Conservation (phyloP, 2,888 invertebrate genomes). For the Apamea monoglypha region DNA sequence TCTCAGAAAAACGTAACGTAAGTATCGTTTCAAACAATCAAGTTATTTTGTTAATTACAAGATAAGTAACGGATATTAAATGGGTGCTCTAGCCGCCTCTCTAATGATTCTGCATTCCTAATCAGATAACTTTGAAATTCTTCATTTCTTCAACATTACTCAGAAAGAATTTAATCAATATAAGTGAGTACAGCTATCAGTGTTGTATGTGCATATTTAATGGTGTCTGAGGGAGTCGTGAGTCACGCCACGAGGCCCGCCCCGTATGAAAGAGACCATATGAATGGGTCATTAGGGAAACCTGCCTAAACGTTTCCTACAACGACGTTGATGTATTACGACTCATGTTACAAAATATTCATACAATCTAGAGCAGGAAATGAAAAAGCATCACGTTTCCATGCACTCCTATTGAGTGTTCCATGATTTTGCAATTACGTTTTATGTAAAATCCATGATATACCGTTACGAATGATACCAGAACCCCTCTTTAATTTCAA, state of each 20-base stretch:
- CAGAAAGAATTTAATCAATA: slow-evolving; percentile 39
- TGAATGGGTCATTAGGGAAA: slow-evolving; percentile 84
- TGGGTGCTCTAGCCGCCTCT: not conserved
- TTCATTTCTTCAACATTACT: not conserved
- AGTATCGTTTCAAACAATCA: not conserved
- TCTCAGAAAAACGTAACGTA: not conserved
- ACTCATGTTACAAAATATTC: slow-evolving; percentile 69
- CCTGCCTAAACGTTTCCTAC: slow-evolving; percentile 77
- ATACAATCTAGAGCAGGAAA: slow-evolving; percentile 69
- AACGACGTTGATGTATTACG: slow-evolving; percentile 77
- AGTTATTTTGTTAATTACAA: not conserved
- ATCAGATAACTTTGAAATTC: slow-evolving; percentile 3
- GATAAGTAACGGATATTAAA: slow-evolving; percentile 2
- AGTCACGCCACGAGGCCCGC: slow-evolving; percentile 73
- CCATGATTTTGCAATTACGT: slow-evolving; percentile 54
- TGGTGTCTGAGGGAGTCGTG: slow-evolving; percentile 72
- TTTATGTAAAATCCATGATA: slow-evolving; percentile 48
- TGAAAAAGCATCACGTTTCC: slow-evolving; percentile 60
- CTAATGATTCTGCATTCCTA: not conserved
- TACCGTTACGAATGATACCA: slow-evolving; percentile 34
- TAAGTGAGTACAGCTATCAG: slow-evolving; percentile 49
- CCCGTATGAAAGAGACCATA: slow-evolving; percentile 75
- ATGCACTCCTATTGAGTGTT: slow-evolving; percentile 46
- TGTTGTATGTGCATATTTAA: slow-evolving; percentile 67
- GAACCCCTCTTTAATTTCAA: slow-evolving; percentile 41